A percentile compares a stretch with the other conserved stretches of the same genome.
Evolutionary conservation across 2,113 vertebrate genomes (phyloP).

Genomic region (Colaptes auratus): DNA sequence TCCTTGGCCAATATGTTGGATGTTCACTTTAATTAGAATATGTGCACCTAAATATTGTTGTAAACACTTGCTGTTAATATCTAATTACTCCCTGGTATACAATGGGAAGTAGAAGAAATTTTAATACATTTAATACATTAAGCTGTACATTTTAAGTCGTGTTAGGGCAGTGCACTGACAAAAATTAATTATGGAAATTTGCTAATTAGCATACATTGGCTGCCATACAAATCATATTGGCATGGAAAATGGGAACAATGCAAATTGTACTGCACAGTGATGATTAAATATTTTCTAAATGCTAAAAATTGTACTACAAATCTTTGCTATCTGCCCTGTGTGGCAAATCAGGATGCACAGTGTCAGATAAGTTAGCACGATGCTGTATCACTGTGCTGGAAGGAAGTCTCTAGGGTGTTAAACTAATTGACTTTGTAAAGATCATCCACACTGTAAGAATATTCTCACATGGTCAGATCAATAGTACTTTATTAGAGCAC

Average conservation of each 20-base stretch:
- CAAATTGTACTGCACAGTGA: background rate
- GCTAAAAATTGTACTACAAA: constrained; percentile 14
- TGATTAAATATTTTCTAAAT: constrained; percentile 55
- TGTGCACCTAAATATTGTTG: constrained; percentile 37
- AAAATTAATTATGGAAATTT: constrained; percentile 30
- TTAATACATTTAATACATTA: constrained; percentile 24
- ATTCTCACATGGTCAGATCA: background rate
- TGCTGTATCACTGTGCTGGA: background rate
- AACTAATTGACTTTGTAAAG: background rate
- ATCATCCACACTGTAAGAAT: background rate
- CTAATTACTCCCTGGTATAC: background rate
- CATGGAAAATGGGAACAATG: constrained; percentile 31
- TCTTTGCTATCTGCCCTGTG: background rate
- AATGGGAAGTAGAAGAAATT: background rate
- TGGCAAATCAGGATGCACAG: background rate
- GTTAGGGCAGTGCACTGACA: constrained; percentile 4
- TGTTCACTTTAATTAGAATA: constrained; percentile 60
- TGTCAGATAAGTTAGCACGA: background rate
- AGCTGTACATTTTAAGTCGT: constrained; percentile 35
- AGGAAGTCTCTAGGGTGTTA: background rate
- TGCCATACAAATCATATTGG: constrained; percentile 34
- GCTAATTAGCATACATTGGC: constrained; percentile 15
- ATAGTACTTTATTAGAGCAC: background rate
- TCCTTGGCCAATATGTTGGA: constrained; percentile 23
- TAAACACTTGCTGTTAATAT: constrained; percentile 33